Conservation (phyloP, 2,797 vertebrate genomes). For the Pangasius mekongensis region DNA sequence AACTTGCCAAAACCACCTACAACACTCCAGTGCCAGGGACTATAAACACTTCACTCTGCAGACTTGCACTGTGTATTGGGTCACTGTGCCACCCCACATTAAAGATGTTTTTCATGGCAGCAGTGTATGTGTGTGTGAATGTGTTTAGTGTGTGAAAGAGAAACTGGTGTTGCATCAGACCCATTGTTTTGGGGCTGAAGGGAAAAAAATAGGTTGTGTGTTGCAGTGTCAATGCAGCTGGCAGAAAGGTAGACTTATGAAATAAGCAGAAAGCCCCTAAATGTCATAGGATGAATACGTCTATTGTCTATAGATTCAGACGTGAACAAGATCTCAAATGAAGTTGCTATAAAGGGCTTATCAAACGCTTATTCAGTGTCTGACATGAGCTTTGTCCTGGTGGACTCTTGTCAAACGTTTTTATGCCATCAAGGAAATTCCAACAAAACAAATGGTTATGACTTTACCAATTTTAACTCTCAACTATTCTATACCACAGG, state of each 20-base stretch:
- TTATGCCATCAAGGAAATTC: neutral
- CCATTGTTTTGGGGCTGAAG: slow-evolving; percentile 47
- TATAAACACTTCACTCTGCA: slow-evolving; percentile 54
- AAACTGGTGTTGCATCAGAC: slow-evolving; percentile 48
- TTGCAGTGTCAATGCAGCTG: slow-evolving; percentile 55
- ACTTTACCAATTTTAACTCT: neutral
- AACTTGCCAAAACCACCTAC: slow-evolving; percentile 56
- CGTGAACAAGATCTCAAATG: slow-evolving; percentile 41
- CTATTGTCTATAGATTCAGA: slow-evolving; percentile 57
- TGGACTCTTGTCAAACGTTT: neutral
- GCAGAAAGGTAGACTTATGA: slow-evolving; percentile 53
- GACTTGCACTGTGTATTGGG: slow-evolving; percentile 49
- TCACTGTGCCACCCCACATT: slow-evolving; percentile 41
- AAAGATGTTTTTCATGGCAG: slow-evolving; percentile 24
- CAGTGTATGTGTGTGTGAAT: slow-evolving; percentile 21
- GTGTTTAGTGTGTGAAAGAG: slow-evolving; percentile 35
- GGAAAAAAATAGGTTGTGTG: slow-evolving; percentile 46
- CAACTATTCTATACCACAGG: neutral
- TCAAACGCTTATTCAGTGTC: neutral
- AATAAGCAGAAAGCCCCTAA: slow-evolving; percentile 59
- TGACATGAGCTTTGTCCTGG: neutral
- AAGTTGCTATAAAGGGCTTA: slow-evolving; percentile 36
- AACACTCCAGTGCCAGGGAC: slow-evolving; percentile 49
- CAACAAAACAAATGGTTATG: neutral
- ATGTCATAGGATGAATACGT: slow-evolving; percentile 55